Conservation (phyloP, 2,888 invertebrate genomes). For the Athalia circularis region DNA sequence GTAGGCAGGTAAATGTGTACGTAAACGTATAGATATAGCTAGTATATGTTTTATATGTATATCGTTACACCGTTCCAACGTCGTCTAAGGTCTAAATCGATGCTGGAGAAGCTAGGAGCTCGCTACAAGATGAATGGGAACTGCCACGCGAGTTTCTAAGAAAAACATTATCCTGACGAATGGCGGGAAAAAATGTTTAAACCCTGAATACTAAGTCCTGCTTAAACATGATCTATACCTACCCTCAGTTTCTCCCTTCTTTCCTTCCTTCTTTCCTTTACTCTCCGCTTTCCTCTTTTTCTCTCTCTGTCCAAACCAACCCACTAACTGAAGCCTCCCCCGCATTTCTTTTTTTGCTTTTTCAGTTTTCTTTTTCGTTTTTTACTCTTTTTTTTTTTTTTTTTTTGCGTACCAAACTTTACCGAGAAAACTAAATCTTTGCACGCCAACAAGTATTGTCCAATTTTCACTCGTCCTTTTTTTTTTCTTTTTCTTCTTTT, state of each 20-base stretch:
- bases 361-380: background rate
- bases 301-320: background rate
- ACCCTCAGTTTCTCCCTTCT: slow-evolving; percentile 45
- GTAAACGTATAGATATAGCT: too few relatives aligned
- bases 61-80: slow-evolving; percentile 18
- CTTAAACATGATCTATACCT: slow-evolving; percentile 60
- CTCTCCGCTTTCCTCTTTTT: background rate
- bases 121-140: slow-evolving; percentile 55
- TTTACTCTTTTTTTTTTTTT: background rate
- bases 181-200: slow-evolving; percentile 57
- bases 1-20: background rate
- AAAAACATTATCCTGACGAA: slow-evolving; percentile 64
- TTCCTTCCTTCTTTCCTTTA: background rate
- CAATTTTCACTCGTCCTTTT: background rate
- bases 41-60: slow-evolving; percentile 12
- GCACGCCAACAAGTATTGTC: slow-evolving; percentile 21
- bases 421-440: slow-evolving; percentile 8
- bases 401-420: slow-evolving; percentile 7
- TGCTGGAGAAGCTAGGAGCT: slow-evolving; percentile 38
- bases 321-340: background rate
- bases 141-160: slow-evolving; percentile 56
- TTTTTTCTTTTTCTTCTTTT: too few relatives aligned
- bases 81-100: slow-evolving; percentile 32
- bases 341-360: background rate
- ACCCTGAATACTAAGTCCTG: slow-evolving; percentile 59